Evolutionary conservation across 2,797 vertebrate genomes (phyloP).

Genomic region (Sarcophilus harrisii): DNA sequence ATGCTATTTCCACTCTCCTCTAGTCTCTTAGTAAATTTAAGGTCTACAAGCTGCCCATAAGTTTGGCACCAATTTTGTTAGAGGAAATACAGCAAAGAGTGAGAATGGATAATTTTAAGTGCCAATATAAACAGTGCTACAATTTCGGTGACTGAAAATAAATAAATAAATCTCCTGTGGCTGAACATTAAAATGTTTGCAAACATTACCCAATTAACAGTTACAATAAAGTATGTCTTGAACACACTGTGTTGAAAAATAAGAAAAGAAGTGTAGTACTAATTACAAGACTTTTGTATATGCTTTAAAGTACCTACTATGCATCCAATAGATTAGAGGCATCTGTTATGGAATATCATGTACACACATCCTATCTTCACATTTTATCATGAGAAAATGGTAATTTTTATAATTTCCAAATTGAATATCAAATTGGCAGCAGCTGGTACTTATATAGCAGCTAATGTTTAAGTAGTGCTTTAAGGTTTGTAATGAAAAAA

Average conservation of each 20-base stretch:
- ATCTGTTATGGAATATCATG: neutral
- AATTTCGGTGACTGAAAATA: neutral
- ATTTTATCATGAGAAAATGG: slow-evolving; percentile 2
- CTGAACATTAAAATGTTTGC: neutral
- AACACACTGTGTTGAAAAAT: neutral
- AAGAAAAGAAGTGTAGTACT: neutral
- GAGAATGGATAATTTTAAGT: neutral
- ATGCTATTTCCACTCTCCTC: neutral
- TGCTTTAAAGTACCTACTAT: neutral
- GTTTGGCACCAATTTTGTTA: neutral
- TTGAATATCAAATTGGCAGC: neutral
- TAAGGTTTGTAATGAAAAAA: neutral
- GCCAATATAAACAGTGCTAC: neutral
- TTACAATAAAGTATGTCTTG: neutral
- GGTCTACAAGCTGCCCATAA: neutral
- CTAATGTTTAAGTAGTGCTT: neutral
- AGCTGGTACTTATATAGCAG: neutral
- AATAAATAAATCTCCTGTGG: neutral
- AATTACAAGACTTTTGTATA: neutral
- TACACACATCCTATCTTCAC: neutral
- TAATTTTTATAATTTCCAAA: neutral
- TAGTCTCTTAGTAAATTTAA: neutral
- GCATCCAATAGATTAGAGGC: neutral
- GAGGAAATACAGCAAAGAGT: neutral
- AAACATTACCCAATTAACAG: neutral